A percentile compares a stretch with the other conserved stretches of the same genome.
These are phyloP conservation scores for Xyliphius kryptos DNA, from an alignment of 2,113 vertebrate genomes.

Conservation along the genomic window DNA sequence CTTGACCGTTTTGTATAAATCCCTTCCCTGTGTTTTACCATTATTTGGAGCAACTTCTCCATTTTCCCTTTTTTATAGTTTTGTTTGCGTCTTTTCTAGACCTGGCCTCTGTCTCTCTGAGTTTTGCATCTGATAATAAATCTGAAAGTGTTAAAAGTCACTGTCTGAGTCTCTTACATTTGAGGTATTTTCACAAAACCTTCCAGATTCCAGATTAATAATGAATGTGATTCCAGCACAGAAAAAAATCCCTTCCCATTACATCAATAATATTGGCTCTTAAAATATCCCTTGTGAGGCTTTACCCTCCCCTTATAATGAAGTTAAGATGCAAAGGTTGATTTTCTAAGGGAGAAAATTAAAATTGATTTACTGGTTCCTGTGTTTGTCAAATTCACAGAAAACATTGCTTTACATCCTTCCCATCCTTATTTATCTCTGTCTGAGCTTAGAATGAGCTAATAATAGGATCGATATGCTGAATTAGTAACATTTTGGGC, in stretches of 20 bases:
- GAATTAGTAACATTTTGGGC: neutral
- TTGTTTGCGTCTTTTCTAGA: neutral
- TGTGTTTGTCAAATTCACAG: slow-evolving; percentile 22
- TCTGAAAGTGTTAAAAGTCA: neutral
- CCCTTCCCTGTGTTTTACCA: neutral
- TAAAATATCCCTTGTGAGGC: slow-evolving; percentile 6
- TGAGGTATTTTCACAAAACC: neutral
- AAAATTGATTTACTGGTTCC: slow-evolving; percentile 6
- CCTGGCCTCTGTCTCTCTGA: neutral
- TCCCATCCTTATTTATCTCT: neutral
- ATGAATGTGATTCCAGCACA: slow-evolving; percentile 1
- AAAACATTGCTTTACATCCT: neutral
- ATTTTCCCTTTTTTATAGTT: neutral
- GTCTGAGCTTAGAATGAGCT: slow-evolving; percentile 1
- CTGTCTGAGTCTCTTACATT: neutral
- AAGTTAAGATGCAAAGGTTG: neutral
- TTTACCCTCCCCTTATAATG: slow-evolving; percentile 8
- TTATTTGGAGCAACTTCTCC: neutral
- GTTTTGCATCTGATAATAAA: neutral
- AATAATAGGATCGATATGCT: no score
- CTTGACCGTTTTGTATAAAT: neutral
- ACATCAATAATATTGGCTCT: slow-evolving; percentile 13
- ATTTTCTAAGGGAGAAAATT: neutral
- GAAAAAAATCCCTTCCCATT: slow-evolving; percentile 1
- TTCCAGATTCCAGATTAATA: slow-evolving; percentile 1